Conservation (phyloP, 2,113 vertebrate genomes). For the Synchiropus splendidus region DNA sequence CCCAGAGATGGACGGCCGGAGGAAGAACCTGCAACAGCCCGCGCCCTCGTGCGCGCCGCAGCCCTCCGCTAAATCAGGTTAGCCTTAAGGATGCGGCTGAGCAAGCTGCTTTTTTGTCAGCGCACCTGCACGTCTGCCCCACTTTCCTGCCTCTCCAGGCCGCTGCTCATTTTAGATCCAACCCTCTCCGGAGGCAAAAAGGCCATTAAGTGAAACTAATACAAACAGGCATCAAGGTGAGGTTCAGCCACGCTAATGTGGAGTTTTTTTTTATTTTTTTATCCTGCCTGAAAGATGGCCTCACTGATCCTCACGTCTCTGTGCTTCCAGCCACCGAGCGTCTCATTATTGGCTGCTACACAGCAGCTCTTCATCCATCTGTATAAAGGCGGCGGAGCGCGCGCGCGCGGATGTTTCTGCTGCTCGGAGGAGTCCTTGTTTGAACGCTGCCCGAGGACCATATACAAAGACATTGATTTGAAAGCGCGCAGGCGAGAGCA, state of each 20-base stretch:
- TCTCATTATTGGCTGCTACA: constrained; percentile 7
- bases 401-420: constrained; percentile 21
- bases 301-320: constrained; percentile 12
- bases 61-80: constrained; percentile 24
- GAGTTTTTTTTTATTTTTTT: too few species aligned
- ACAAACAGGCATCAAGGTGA: constrained; percentile 32
- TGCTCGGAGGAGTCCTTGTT: constrained; percentile 8
- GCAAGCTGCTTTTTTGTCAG: constrained; percentile 3
- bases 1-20: not conserved
- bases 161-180: constrained; percentile 22
- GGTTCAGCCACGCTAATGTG: constrained; percentile 13
- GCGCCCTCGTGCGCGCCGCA: constrained; percentile 13
- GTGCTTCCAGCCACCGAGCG: constrained; percentile 4
- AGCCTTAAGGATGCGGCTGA: constrained; percentile 16
- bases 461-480: constrained; percentile 48
- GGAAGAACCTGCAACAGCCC: constrained; percentile 21
- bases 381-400: constrained; percentile 20
- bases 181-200: constrained; percentile 30
- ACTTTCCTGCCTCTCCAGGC: constrained; percentile 28
- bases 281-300: constrained; percentile 6
- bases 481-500: constrained; percentile 23
- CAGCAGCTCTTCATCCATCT: constrained; percentile 24
- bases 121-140: constrained; percentile 49
- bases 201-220: constrained; percentile 38
- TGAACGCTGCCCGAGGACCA: constrained; percentile 32